A percentile compares a stretch with the other conserved stretches of the same genome.
Conservation (phyloP, 2,113 vertebrate species). For the Alosa alosa region DNA sequence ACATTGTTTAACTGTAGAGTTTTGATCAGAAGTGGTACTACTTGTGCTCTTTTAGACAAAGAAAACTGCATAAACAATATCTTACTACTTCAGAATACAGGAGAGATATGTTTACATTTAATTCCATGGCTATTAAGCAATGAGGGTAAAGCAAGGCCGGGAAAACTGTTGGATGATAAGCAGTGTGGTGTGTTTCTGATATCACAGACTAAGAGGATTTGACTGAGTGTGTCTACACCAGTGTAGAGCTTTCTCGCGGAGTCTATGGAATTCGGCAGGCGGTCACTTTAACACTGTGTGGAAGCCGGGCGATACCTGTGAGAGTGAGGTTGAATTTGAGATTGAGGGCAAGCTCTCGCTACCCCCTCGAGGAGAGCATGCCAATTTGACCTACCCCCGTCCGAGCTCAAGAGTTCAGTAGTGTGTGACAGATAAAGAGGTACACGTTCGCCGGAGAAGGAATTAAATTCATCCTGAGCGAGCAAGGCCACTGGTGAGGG, state of each 20-base stretch:
- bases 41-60: slow-evolving; percentile 40
- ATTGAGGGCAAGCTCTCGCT: neutral
- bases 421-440: slow-evolving; percentile 29
- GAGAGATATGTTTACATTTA: slow-evolving; percentile 45
- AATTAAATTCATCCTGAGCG: neutral
- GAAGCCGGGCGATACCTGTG: slow-evolving; percentile 4
- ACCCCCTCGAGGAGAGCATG: neutral
- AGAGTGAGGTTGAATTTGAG: neutral
- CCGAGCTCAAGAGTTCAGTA: slow-evolving; percentile 11
- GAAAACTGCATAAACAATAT: slow-evolving; percentile 23
- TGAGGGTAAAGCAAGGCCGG: slow-evolving; percentile 40
- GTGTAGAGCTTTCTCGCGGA: neutral
- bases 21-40: slow-evolving; percentile 37
- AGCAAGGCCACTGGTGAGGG: neutral
- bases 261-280: slow-evolving; percentile 25
- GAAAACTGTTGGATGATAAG: slow-evolving; percentile 38
- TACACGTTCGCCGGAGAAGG: neutral
- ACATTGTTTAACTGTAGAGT: slow-evolving; percentile 37
- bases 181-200: slow-evolving; percentile 20
- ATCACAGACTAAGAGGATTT: neutral
- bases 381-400: slow-evolving; percentile 23
- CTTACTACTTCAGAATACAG: slow-evolving; percentile 31
- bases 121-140: slow-evolving; percentile 45
- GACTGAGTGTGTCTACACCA: neutral
- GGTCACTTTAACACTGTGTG: slow-evolving; percentile 41